Evolutionary conservation across 2,888 invertebrate genomes (phyloP), one percentile per base, ranked within the genome.

Genomic region (Drosophila engyochracea): DNA sequence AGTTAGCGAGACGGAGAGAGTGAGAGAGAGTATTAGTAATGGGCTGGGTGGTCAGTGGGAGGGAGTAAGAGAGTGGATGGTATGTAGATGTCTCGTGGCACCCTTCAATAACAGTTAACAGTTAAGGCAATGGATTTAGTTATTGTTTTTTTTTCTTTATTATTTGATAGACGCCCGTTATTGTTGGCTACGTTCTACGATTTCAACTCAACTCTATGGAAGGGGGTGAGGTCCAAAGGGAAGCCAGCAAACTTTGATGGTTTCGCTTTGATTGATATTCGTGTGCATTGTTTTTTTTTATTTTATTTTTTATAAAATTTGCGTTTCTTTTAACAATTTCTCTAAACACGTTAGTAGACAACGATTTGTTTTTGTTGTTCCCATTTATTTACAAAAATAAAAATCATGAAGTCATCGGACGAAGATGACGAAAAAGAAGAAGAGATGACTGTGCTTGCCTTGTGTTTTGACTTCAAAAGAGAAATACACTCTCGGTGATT

Each of bases 251-350:
- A 69, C 63, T 64, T 74, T 47, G 53, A 64, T 60, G 70, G 65
- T 70, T 79, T 82, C 47, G 61, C 59, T 84, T 82, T 82, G 84
- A 84, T 83, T 82, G 80, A 79, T 84, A 82, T 84, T 83, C 74
- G 79, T 74, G 70, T 76, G 76, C 74, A 74, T 69, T 80, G 68
- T 72, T 72, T 85, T 30, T 4, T 10, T 16, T 25, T 25, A 35
- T 35, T 35, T 7, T 5, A 14, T 47, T 44, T 44, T 47, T 9
- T 9, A 16, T 72, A 66, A 66, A 82, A 75, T 83, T 85, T 78
- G 59, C 68, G 70, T 80, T 75, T 74, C 49, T 49, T 62, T 68
- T 69, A 14, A 62, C 44, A 68, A 72, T 74, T 82, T 74, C 74
- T 74, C 84, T 53, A 73, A 82, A 74, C 74, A 70, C 69, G 69